phyloP scores from a whole-genome alignment of 2,113 vertebrate genomes.

The Apus apus region DNA sequence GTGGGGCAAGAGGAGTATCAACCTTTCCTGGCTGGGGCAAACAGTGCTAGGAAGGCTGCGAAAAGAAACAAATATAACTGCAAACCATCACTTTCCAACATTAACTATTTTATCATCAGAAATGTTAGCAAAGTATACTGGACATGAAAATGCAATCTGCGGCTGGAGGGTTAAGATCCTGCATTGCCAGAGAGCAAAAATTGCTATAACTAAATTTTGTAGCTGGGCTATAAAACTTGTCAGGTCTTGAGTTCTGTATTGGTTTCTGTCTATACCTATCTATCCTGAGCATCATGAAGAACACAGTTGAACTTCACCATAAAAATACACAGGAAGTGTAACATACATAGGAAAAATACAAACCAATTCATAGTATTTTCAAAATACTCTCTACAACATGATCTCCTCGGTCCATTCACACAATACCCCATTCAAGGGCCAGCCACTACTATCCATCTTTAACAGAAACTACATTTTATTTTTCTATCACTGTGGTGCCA shows the following conservation, averaged over 20 bases:
- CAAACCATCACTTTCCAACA: not conserved
- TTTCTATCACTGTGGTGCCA: not conserved
- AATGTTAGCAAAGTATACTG: not conserved
- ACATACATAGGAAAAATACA: not conserved
- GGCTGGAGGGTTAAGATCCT: not conserved
- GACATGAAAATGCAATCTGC: not conserved
- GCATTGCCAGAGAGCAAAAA: not conserved
- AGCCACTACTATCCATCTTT: not conserved
- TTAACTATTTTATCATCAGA: not conserved
- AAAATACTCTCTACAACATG: not conserved
- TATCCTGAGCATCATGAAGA: not conserved
- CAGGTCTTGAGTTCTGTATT: not conserved
- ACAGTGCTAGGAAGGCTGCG: not conserved
- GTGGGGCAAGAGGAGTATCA: not conserved
- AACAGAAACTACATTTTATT: not conserved
- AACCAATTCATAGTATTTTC: not conserved
- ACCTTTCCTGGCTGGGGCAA: not conserved
- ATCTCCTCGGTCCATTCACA: not conserved
- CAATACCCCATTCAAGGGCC: not conserved
- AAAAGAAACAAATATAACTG: not conserved
- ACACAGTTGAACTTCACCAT: not conserved
- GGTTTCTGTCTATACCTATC: not conserved
- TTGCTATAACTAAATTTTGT: rapidly evolving
- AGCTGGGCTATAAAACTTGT: not conserved
- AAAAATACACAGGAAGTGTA: not conserved